Evolutionary conservation across 1,140 invertebrate genomes (phyloP).

Genomic region (Bradysia coprophila): DNA sequence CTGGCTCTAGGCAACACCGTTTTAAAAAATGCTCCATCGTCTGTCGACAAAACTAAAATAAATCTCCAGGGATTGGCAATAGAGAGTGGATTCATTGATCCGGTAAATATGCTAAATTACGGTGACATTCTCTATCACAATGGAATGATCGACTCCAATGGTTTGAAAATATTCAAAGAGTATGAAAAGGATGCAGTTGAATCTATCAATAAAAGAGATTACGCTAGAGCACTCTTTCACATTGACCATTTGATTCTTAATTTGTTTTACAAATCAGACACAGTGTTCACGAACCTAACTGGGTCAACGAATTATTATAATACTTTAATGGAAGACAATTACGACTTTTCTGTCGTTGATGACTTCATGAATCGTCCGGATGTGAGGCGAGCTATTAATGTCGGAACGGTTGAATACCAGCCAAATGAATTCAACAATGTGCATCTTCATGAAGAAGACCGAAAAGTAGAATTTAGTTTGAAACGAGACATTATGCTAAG

Average conservation of each 20-base stretch:
- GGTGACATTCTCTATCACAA: conserved; percentile 65
- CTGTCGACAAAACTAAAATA: conserved; percentile 34
- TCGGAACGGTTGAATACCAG: too few relatives aligned
- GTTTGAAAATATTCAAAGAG: conserved; percentile 35
- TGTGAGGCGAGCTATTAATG: conserved; percentile 55
- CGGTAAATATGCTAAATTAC: conserved; percentile 56
- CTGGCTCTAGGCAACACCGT: conserved; percentile 62
- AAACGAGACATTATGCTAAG: conserved; percentile 67
- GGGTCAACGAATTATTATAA: conserved; percentile 67
- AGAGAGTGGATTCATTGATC: conserved; percentile 72
- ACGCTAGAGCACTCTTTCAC: conserved; percentile 39
- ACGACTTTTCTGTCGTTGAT: conserved; percentile 16
- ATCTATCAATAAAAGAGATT: conserved; percentile 40
- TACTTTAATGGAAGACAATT: conserved; percentile 37
- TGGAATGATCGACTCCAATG: conserved; percentile 53
- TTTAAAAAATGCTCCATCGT: conserved; percentile 36
- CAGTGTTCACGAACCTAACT: conserved; percentile 61
- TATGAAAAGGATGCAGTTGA: conserved; percentile 33
- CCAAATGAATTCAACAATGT: conserved; percentile 50
- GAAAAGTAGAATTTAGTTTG: conserved; percentile 44
- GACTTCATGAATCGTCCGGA: conserved; percentile 36
- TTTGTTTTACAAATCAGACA: conserved; percentile 33
- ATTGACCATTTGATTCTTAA: conserved; percentile 59
- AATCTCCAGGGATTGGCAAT: conserved; percentile 60
- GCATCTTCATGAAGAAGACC: conserved; percentile 27